Percentiles rank a stretch among this genome's conserved stretches.
phyloP scores from a whole-genome alignment of 1,140 invertebrate species.

The Drosophila equinoxialis region DNA sequence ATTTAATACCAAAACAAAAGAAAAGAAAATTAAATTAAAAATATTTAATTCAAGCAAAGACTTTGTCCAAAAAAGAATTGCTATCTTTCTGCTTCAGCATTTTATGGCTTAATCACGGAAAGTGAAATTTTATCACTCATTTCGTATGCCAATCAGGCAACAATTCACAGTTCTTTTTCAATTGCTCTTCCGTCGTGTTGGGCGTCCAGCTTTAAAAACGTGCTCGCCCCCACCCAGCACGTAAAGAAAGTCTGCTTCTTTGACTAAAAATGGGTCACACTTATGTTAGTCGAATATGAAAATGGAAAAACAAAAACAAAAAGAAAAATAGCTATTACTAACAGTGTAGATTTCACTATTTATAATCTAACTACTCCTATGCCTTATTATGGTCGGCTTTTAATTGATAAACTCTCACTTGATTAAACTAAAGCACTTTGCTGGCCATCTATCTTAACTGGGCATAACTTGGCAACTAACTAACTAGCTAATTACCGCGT shows the following conservation, averaged over 20 bases:
- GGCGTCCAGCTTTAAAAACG: slow-evolving; percentile 5
- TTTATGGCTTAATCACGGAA: slow-evolving; percentile 34
- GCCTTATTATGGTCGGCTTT: slow-evolving; percentile 54
- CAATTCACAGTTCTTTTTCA: slow-evolving; percentile 71
- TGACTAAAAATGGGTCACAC: slow-evolving; percentile 52
- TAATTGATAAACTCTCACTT: slow-evolving; percentile 81
- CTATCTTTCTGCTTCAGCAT: slow-evolving; percentile 8
- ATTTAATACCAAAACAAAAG: slow-evolving; percentile 45
- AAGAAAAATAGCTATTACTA: slow-evolving; percentile 23
- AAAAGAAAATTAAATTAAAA: slow-evolving; percentile 23
- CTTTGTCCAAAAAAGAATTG: slow-evolving; percentile 26
- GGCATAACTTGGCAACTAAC: neutral
- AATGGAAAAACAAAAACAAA: slow-evolving; percentile 16
- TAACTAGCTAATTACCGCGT: slow-evolving; percentile 24
- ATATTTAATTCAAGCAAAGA: slow-evolving; percentile 42
- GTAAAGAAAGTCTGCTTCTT: slow-evolving; percentile 53
- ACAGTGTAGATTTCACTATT: slow-evolving; percentile 52
- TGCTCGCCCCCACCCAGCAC: slow-evolving; percentile 5
- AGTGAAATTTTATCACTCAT: slow-evolving; percentile 67
- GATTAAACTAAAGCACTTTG: slow-evolving; percentile 49
- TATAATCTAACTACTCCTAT: slow-evolving; percentile 14
- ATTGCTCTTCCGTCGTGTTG: slow-evolving; percentile 51
- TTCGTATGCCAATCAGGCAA: slow-evolving; percentile 47
- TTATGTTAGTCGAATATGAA: slow-evolving; percentile 1
- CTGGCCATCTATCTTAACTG: slow-evolving; percentile 20